Evolutionary conservation across 2,888 invertebrate genomes (phyloP), one percentile per base, ranked within the genome.

Genomic region (Emmelina monodactyla): DNA sequence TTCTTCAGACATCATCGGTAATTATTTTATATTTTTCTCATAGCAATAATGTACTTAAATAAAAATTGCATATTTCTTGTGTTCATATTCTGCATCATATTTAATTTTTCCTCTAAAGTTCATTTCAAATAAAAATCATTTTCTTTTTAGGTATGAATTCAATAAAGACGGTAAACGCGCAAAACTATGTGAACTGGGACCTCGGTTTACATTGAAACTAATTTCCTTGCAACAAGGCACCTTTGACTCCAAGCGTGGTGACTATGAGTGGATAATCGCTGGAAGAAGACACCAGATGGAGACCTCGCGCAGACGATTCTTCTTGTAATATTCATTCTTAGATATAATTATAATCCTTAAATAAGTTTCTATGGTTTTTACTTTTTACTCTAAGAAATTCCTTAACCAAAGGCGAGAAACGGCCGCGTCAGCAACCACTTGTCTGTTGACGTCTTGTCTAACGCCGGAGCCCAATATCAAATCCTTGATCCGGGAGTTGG

Each of bases 1-100:
- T 99, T 99, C 79, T 97, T 99, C 64, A 86, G 99, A 37, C 97
- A 99, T 71, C 97, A 99, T 69, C 87, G 96, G 87, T 92, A 53
- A 45, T 9, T 16, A 10, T 6, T 3, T 22, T 22, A n/a, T 22
- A 7, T 14, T 29, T 22, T 10, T 28, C 3, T 14, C 10, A 11
- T 32, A 12, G 33, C 28, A 28, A 40, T 34, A 10, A 32, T 15
- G 6, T n/a, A n/a, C 6, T 19, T 32, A 16, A 28, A 14, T 30
- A 30, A 30, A 30, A 30, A 19, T 5, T 19, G 19, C n/a, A n/a
- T n/a, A n/a, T n/a, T n/a, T n/a, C n/a, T n/a, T n/a, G n/a, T n/a
- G n/a, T n/a, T n/a, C n/a, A n/a, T n/a, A n/a, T n/a, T n/a, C 19
- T 19, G 19, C 19, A n/a, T 19, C 19, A 5, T 19, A 19, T 19